Evolutionary conservation across 2,888 invertebrate genomes (phyloP).

Genomic region (Mesorhabditis spiculigera): DNA sequence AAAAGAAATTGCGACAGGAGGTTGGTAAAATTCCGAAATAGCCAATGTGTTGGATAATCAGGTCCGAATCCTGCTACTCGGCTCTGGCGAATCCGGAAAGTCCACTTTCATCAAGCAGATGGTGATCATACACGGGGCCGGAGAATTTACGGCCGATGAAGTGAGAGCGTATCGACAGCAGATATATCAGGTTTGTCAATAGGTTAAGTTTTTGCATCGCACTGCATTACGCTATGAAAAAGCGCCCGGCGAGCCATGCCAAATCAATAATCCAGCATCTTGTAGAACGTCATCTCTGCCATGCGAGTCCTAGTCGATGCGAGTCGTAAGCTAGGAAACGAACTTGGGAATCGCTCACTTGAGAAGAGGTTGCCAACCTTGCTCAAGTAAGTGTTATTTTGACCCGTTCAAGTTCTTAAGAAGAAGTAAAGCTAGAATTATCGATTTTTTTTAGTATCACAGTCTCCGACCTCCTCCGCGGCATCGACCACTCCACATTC

Average conservation of each 20-base stretch:
- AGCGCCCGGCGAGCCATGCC: too few relatives aligned
- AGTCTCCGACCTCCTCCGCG: conserved; percentile 37
- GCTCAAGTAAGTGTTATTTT: too few relatives aligned
- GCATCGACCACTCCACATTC: conserved; percentile 77
- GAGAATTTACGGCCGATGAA: conserved; percentile 55
- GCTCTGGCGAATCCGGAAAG: conserved; percentile 75
- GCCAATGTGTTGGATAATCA: conserved; percentile 56
- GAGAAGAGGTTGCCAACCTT: conserved; percentile 7
- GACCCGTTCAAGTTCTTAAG: too few relatives aligned
- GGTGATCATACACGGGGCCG: conserved; percentile 81
- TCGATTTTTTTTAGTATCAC: conserved; percentile 33
- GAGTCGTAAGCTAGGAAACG: conserved; percentile 82
- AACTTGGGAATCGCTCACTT: conserved; percentile 61
- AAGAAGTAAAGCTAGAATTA: background rate
- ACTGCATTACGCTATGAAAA: too few relatives aligned
- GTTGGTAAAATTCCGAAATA: conserved; percentile 13
- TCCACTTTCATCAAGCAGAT: conserved; percentile 81
- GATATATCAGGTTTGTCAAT: conserved; percentile 49
- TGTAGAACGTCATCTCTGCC: conserved; percentile 87
- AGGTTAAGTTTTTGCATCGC: too few relatives aligned
- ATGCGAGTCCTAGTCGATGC: conserved; percentile 96
- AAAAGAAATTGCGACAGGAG: conserved; percentile 36
- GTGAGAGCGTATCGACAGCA: conserved; percentile 46
- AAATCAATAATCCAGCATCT: background rate
- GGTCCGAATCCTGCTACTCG: conserved; percentile 83